These are phyloP conservation scores for Hemibagrus guttatus DNA, from an alignment of 2,797 vertebrate species.

Conservation along the genomic window DNA sequence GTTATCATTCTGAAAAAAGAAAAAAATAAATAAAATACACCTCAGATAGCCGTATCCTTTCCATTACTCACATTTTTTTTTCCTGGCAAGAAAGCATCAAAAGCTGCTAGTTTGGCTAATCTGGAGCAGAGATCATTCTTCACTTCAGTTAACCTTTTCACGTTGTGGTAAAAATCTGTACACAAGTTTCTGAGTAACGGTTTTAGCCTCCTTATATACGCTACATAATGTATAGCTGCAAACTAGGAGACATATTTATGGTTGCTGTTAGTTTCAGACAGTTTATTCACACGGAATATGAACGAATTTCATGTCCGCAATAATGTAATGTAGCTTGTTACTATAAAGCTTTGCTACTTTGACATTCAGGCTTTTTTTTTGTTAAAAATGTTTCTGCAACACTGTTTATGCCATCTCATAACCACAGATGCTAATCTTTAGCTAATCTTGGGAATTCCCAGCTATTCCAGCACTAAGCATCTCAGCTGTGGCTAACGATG, in stretches of 20 bases:
- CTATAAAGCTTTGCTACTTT: conserved; percentile 10
- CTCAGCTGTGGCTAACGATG: conserved; percentile 32
- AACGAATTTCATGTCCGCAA: conserved; percentile 27
- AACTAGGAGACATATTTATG: conserved; percentile 14
- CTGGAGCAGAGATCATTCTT: not conserved
- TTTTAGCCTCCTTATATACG: conserved; percentile 29
- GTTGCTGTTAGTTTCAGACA: conserved; percentile 35
- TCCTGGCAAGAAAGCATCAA: not conserved
- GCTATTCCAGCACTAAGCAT: conserved; percentile 15
- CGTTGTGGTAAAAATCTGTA: conserved; percentile 30
- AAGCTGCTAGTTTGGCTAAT: conserved; percentile 22
- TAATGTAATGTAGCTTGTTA: conserved; percentile 39
- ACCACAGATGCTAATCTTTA: conserved; percentile 1
- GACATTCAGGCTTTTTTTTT: not conserved
- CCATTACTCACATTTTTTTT: not conserved
- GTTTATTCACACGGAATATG: not conserved
- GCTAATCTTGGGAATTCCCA: not conserved
- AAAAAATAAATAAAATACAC: not conserved
- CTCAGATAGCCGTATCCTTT: not conserved
- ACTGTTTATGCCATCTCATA: not conserved
- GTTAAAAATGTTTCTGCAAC: not conserved
- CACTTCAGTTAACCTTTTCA: conserved; percentile 15
- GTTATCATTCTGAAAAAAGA: not conserved
- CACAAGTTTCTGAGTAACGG: not conserved
- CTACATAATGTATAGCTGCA: conserved; percentile 32